phyloP scores from a whole-genome alignment of 1,140 invertebrate genomes.

The Meloidogyne exigua region DNA sequence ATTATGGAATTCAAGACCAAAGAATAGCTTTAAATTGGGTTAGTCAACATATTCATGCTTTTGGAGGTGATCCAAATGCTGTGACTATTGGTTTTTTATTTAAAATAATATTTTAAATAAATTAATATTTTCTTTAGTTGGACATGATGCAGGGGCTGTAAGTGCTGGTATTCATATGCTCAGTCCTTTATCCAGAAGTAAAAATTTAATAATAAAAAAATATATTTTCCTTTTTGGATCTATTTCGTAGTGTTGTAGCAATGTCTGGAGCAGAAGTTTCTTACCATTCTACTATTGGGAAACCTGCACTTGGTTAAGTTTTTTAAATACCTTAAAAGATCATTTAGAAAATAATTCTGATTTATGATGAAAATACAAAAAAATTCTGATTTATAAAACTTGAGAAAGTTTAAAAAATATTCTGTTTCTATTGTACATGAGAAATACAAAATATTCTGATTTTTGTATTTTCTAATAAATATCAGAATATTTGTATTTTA shows the following conservation, averaged over 20 bases:
- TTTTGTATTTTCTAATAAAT: not conserved
- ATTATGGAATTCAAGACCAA: constrained; percentile 76
- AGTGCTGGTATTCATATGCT: constrained; percentile 76
- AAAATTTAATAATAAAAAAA: constrained; percentile 9
- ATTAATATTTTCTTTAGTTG: constrained; percentile 59
- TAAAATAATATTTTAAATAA: not conserved
- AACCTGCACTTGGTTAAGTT: constrained; percentile 45
- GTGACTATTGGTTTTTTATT: constrained; percentile 65
- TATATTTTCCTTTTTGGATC: constrained; percentile 41
- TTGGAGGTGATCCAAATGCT: constrained; percentile 67
- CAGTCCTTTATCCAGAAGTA: constrained; percentile 69
- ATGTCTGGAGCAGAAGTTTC: constrained; percentile 63
- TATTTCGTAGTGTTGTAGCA: constrained; percentile 55
- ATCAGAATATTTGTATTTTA: not conserved
- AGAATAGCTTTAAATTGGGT: constrained; percentile 74
- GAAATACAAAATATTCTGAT: too few relatives aligned
- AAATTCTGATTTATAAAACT: too few relatives aligned
- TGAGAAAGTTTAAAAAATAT: too few relatives aligned
- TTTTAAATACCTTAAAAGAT: not conserved
- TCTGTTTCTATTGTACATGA: too few relatives aligned
- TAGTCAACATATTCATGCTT: constrained; percentile 61
- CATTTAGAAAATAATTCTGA: too few relatives aligned
- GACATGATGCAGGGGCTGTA: constrained; percentile 75
- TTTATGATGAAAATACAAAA: not conserved
- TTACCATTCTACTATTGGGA: constrained; percentile 60